phyloP scores from a whole-genome alignment of 1,140 invertebrate species.

The Ericerus pela region DNA sequence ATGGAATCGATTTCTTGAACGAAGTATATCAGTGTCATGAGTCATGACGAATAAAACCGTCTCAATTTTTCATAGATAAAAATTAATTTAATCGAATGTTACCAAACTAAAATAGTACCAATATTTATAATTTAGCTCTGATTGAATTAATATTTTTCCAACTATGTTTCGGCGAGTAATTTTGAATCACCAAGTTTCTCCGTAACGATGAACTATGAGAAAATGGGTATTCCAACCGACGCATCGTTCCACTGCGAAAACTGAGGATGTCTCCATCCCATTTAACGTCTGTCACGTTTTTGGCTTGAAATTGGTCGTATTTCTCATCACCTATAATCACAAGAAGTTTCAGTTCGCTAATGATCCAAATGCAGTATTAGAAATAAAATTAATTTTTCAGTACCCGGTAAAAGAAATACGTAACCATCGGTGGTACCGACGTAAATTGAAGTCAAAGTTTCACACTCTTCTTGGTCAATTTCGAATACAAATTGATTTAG shows the following conservation, averaged over 20 bases:
- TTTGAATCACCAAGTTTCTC: constrained; percentile 14
- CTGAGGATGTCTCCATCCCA: not conserved
- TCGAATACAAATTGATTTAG: constrained; percentile 23
- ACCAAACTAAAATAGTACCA: too few relatives aligned
- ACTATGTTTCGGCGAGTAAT: constrained; percentile 6
- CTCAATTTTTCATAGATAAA: too few relatives aligned
- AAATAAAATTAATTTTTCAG: not conserved
- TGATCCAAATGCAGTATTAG: not conserved
- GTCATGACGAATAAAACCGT: too few relatives aligned
- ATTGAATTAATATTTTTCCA: too few relatives aligned
- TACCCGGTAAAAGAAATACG: constrained; percentile 14
- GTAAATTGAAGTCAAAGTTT: constrained; percentile 11
- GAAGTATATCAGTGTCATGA: too few relatives aligned
- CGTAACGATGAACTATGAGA: constrained; percentile 1
- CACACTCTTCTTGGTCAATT: constrained; percentile 14
- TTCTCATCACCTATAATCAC: constrained; percentile 13
- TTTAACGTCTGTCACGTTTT: constrained; percentile 5
- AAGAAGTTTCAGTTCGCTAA: too few relatives aligned
- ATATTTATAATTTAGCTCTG: too few relatives aligned
- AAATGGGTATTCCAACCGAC: constrained; percentile 8
- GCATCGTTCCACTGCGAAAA: constrained; percentile 14
- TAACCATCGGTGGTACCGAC: constrained; percentile 13
- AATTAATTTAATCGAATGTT: too few relatives aligned
- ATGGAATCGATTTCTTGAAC: too few relatives aligned
- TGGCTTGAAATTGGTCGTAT: constrained; percentile 1